phyloP scores from a whole-genome alignment of 2,797 vertebrate genomes.

The Anomalospiza imberbis region DNA sequence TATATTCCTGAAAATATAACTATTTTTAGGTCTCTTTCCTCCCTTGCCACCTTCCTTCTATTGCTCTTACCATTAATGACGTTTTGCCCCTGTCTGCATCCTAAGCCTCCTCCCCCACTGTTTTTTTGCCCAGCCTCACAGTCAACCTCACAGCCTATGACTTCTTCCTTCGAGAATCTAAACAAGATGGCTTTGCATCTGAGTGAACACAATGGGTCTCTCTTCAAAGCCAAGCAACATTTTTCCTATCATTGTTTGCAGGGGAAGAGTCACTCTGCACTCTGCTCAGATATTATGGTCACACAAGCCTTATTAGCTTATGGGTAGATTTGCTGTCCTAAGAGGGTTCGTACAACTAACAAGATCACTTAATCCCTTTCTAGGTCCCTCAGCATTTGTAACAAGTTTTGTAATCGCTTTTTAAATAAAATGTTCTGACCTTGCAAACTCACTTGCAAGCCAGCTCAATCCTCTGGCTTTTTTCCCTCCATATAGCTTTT shows the following conservation, averaged over 20 bases:
- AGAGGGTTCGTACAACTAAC: background rate
- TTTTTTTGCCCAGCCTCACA: background rate
- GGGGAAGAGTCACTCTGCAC: constrained; percentile 48
- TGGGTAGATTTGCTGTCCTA: background rate
- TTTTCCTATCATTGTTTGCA: constrained; percentile 62
- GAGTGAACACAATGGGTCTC: constrained; percentile 42
- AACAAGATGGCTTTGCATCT: constrained; percentile 57
- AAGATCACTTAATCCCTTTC: constrained; percentile 46
- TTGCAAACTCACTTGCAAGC: constrained; percentile 41
- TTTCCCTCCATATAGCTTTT: constrained; percentile 49
- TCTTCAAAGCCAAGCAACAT: constrained; percentile 55
- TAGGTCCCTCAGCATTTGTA: constrained; percentile 32
- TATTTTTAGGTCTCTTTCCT: background rate
- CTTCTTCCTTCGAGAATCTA: constrained; percentile 35
- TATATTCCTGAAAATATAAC: background rate
- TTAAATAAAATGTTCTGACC: constrained; percentile 53
- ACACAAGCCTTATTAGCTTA: background rate
- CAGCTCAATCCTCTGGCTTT: constrained; percentile 50
- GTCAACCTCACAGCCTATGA: background rate
- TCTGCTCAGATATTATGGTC: background rate
- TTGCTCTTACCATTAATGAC: background rate
- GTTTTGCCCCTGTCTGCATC: background rate
- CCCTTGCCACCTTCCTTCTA: background rate
- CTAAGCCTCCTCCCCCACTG: background rate
- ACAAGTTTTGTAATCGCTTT: constrained; percentile 47